Percentiles rank a stretch among this genome's conserved stretches.
Conservation (phyloP, 2,888 invertebrate genomes). For the Rhodophaea formosa region DNA sequence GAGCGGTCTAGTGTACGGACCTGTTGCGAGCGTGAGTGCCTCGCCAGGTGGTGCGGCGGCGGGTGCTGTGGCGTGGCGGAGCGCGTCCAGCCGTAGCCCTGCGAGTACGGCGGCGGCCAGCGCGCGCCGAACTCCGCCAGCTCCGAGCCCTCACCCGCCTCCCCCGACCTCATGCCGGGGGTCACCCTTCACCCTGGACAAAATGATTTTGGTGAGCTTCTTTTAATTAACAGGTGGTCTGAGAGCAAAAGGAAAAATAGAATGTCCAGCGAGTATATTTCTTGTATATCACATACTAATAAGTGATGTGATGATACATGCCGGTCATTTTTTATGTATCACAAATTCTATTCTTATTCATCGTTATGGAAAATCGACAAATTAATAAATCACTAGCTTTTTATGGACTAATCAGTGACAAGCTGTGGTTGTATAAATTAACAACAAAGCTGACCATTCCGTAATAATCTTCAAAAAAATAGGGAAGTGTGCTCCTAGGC, state of each 20-base stretch:
- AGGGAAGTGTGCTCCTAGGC: not conserved
- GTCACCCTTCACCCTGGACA: conserved; percentile 57
- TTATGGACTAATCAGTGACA: no score
- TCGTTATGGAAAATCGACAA: no score
- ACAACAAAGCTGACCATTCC: conserved; percentile 3
- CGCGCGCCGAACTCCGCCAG: conserved; percentile 78
- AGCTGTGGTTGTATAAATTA: no score
- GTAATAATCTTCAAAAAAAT: not conserved
- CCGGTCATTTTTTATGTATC: no score
- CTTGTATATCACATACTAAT: no score
- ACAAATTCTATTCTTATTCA: no score
- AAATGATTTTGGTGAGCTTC: conserved; percentile 20
- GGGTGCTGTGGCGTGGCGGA: conserved; percentile 78
- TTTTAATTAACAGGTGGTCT: no score
- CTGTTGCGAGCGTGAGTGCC: conserved; percentile 78
- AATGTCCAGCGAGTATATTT: no score
- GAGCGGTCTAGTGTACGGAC: conserved; percentile 34
- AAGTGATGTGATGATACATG: no score
- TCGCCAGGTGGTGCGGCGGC: conserved; percentile 74
- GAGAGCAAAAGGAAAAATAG: no score
- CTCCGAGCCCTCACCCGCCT: conserved; percentile 80
- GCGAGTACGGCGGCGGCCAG: conserved; percentile 81
- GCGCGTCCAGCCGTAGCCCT: conserved; percentile 79
- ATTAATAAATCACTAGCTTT: no score
- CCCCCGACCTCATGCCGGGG: conserved; percentile 82